These are phyloP conservation scores for Pavo muticus DNA, from an alignment of 2,113 vertebrate genomes.

Conservation along the genomic window DNA sequence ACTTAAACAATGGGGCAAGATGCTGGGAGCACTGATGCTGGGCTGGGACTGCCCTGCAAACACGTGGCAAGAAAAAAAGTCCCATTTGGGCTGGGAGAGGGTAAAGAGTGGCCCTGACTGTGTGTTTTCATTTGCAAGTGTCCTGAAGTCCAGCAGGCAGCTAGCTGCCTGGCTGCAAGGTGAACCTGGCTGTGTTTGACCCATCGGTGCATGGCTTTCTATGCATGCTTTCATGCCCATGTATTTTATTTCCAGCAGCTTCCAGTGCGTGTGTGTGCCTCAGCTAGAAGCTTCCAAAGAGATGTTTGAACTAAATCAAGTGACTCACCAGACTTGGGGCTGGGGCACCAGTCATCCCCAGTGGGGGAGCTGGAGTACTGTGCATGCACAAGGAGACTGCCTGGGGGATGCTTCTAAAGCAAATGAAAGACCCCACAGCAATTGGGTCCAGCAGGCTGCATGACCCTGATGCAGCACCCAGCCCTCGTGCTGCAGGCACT, in stretches of 20 bases:
- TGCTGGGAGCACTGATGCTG: fast-evolving
- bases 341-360: background rate
- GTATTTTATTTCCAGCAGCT: background rate
- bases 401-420: background rate
- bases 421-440: background rate
- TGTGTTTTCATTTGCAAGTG: background rate
- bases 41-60: background rate
- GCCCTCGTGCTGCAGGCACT: background rate
- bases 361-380: background rate
- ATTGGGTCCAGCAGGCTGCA: background rate
- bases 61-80: background rate
- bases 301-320: background rate
- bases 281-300: background rate
- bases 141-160: background rate
- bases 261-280: background rate
- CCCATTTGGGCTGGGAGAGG: background rate
- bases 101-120: background rate
- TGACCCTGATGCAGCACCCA: background rate
- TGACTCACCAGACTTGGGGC: background rate
- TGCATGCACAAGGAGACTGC: background rate
- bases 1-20: background rate
- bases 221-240: background rate
- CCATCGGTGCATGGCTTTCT: fast-evolving
- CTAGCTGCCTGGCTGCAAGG: background rate
- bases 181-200: background rate